Conservation (phyloP, 2,113 vertebrate species). For the Epinephelus lanceolatus region DNA sequence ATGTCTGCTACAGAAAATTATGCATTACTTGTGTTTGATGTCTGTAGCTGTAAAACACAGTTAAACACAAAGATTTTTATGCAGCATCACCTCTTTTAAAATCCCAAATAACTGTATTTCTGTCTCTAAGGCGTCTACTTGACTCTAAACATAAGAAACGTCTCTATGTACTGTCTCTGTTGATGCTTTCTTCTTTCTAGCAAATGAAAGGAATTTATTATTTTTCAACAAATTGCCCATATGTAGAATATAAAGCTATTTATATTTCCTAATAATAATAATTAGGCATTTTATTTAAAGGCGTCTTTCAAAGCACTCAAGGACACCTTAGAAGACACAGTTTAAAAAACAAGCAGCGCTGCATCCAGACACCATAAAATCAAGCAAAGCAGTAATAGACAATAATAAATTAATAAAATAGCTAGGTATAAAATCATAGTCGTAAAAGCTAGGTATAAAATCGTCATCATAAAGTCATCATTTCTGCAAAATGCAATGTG, state of each 20-base stretch:
- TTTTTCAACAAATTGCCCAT: not conserved
- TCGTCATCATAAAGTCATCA: no score
- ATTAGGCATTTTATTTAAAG: no score
- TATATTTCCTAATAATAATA: not conserved
- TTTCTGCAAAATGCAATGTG: no score
- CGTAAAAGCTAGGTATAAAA: no score
- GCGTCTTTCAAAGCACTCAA: no score
- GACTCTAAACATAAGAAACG: not conserved
- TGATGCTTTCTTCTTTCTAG: not conserved
- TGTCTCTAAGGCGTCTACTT: not conserved
- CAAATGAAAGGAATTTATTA: not conserved
- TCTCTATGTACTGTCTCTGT: not conserved
- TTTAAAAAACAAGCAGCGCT: no score
- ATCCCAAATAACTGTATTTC: not conserved
- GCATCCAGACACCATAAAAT: no score
- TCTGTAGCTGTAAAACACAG: not conserved
- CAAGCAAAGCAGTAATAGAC: no score
- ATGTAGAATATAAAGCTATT: not conserved
- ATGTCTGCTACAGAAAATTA: not conserved
- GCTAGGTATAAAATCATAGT: no score
- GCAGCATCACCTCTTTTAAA: not conserved
- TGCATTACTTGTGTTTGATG: not conserved
- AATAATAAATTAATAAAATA: no score
- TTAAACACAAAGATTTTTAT: not conserved
- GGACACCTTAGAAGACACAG: no score